These are phyloP conservation scores for Drosophila busckii DNA, from an alignment of 1,140 invertebrate genomes.

Conservation along the genomic window DNA sequence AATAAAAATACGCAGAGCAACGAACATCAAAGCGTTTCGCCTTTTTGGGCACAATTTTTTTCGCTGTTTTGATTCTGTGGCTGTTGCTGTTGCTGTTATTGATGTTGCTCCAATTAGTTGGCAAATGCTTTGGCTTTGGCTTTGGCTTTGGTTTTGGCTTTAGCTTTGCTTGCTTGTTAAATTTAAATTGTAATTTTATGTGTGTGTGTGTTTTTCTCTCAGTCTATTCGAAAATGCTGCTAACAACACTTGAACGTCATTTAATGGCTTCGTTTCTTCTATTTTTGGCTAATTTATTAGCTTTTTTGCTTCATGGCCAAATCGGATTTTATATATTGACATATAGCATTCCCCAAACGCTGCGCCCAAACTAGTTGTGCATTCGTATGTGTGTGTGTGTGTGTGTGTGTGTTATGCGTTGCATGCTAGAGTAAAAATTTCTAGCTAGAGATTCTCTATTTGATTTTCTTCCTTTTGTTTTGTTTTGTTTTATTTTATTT, in stretches of 20 bases:
- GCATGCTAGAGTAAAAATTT: too few relatives aligned
- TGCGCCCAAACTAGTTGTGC: too few relatives aligned
- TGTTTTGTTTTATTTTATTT: too few relatives aligned
- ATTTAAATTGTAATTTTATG: slow-evolving; percentile 35
- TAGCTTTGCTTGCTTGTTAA: too few relatives aligned
- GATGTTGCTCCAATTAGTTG: slow-evolving; percentile 34
- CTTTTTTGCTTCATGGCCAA: slow-evolving; percentile 14
- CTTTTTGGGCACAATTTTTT: slow-evolving; percentile 22
- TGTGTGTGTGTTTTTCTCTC: slow-evolving; percentile 10
- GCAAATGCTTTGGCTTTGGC: slow-evolving; percentile 38
- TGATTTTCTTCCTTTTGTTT: too few relatives aligned
- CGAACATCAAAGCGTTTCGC: slow-evolving; percentile 31
- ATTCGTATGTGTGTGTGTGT: too few relatives aligned
- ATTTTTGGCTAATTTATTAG: slow-evolving; percentile 25
- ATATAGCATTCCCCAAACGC: slow-evolving; percentile 7
- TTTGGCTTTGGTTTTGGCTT: too few relatives aligned
- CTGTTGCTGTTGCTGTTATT: neutral
- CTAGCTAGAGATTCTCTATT: too few relatives aligned
- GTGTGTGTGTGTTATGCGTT: too few relatives aligned
- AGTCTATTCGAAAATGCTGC: neutral
- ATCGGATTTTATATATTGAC: slow-evolving; percentile 17
- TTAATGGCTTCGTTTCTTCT: slow-evolving; percentile 2
- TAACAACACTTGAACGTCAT: slow-evolving; percentile 2
- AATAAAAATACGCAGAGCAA: too few relatives aligned
- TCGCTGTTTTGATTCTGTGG: neutral